A percentile compares a stretch with the other conserved stretches of the same genome.
Evolutionary conservation across 2,888 invertebrate genomes (phyloP).

Genomic region (Hydropsyche betteni): DNA sequence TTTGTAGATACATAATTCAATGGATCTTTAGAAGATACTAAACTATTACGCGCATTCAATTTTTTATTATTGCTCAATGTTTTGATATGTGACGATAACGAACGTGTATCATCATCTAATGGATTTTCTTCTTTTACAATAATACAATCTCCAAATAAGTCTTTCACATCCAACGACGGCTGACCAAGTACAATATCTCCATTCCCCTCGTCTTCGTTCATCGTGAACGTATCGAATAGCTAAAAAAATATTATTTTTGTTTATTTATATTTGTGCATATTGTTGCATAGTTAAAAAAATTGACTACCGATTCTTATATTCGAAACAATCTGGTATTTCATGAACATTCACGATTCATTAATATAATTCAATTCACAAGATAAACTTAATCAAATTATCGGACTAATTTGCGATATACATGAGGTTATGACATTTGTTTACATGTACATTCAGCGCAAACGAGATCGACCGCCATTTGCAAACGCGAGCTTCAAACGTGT

Average conservation of each 20-base stretch:
- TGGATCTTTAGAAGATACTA: no score
- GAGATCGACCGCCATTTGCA: constrained; percentile 2
- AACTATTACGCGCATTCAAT: no score
- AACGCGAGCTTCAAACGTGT: no score
- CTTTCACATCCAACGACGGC: constrained; percentile 38
- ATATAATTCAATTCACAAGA: neutral
- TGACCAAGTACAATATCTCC: no score
- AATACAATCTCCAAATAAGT: constrained; percentile 36
- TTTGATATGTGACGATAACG: constrained; percentile 12
- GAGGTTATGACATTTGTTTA: constrained; percentile 20
- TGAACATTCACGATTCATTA: neutral
- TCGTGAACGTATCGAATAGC: neutral
- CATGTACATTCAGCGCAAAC: constrained; percentile 41
- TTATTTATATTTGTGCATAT: neutral
- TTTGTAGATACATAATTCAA: no score
- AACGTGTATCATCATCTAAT: constrained; percentile 43
- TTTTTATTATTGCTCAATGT: neutral
- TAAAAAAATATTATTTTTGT: neutral
- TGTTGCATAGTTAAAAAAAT: neutral
- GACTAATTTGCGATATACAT: neutral
- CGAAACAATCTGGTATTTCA: neutral
- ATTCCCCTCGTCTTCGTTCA: neutral
- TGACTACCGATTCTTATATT: neutral
- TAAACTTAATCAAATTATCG: neutral
- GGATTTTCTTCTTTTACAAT: constrained; percentile 34